Evolutionary conservation across 2,113 vertebrate species (phyloP).

Genomic region (Miniopterus natalensis): DNA sequence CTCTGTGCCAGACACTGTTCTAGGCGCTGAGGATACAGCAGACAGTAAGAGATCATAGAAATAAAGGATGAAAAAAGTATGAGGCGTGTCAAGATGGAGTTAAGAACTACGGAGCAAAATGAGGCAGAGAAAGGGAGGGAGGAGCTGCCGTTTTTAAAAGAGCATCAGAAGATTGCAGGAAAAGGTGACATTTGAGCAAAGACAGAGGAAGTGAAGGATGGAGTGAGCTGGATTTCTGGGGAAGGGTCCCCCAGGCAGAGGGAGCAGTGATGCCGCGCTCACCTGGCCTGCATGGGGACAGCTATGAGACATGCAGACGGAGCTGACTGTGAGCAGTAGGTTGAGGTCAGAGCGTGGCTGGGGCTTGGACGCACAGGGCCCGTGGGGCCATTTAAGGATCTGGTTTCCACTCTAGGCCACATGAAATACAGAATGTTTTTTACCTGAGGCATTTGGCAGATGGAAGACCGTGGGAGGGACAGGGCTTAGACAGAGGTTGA

Average conservation of each 20-base stretch:
- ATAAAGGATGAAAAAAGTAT: background rate
- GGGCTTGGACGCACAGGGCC: background rate
- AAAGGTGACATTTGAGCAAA: background rate
- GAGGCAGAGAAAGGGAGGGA: background rate
- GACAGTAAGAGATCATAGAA: background rate
- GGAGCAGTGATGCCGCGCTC: too few relatives aligned
- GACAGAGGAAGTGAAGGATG: background rate
- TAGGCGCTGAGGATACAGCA: background rate
- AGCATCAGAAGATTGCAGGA: background rate
- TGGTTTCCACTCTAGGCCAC: background rate
- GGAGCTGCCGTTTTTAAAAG: background rate
- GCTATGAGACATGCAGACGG: background rate
- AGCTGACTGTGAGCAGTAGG: background rate
- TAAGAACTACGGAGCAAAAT: background rate
- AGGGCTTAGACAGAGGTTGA: background rate
- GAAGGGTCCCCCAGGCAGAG: background rate
- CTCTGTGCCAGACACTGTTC: background rate
- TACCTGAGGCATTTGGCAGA: background rate
- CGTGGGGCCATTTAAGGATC: background rate
- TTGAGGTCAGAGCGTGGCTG: background rate
- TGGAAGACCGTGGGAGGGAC: background rate
- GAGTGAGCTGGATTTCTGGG: background rate
- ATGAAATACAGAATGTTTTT: background rate
- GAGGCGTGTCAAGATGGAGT: background rate
- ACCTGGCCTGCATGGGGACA: background rate